phyloP scores from a whole-genome alignment of 2,797 vertebrate species.

The Cossypha heuglini region DNA sequence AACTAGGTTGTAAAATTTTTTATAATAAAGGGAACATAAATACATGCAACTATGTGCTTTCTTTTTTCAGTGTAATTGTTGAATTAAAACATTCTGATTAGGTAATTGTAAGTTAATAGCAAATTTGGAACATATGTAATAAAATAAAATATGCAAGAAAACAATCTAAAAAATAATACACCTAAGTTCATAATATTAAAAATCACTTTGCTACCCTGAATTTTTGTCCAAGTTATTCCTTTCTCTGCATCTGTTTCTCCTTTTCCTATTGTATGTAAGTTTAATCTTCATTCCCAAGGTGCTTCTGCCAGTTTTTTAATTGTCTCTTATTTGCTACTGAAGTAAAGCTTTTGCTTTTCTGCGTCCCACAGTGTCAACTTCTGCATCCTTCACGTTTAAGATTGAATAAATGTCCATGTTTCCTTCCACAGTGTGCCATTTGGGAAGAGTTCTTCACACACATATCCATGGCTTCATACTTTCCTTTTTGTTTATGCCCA shows the following conservation, averaged over 20 bases:
- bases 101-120: neutral
- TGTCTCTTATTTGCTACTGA: neutral
- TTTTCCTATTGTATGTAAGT: neutral
- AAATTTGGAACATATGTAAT: neutral
- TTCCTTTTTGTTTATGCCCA: neutral
- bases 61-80: neutral
- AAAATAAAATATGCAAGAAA: neutral
- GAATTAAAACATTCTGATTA: neutral
- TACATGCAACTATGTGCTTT: neutral
- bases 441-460: neutral
- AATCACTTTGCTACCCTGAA: neutral
- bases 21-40: neutral
- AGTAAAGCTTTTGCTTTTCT: neutral
- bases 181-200: neutral
- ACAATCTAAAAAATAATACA: neutral
- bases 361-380: fast-evolving
- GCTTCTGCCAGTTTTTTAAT: neutral
- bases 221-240: neutral
- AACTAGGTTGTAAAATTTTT: neutral
- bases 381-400: neutral
- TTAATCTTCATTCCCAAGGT: neutral
- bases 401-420: neutral
- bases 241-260: neutral
- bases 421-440: neutral
- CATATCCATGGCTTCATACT: neutral